A percentile compares a stretch with the other conserved stretches of the same genome.
These are phyloP conservation scores for Styela clava DNA, from an alignment of 23 tunicate species.

Conservation along the genomic window DNA sequence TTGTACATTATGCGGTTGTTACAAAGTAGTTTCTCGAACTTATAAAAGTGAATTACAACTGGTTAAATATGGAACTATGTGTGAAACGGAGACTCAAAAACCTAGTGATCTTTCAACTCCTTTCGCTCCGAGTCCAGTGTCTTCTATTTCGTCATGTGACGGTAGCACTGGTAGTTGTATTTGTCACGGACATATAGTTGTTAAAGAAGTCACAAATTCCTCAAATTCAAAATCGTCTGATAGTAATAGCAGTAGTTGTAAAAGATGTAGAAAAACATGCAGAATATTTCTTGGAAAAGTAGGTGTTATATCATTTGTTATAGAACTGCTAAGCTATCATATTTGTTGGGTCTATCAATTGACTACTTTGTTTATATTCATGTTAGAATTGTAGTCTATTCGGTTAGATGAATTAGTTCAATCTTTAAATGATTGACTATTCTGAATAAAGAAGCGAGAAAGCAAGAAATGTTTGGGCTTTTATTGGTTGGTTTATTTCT, in stretches of 20 bases:
- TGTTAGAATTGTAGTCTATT: no score
- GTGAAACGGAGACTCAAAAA: slow-evolving; percentile 9
- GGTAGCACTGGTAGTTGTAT: slow-evolving; percentile 7
- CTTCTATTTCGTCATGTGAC: slow-evolving; percentile 29
- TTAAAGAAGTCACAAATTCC: neutral
- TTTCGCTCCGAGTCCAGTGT: neutral
- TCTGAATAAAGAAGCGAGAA: no score
- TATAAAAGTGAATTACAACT: slow-evolving; percentile 72
- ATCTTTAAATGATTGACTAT: no score
- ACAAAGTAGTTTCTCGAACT: slow-evolving; percentile 62
- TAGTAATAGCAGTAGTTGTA: neutral
- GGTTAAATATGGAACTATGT: slow-evolving; percentile 53
- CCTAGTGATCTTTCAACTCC: neutral
- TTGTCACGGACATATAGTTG: slow-evolving; percentile 18
- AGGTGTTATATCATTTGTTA: no score
- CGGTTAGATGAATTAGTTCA: no score
- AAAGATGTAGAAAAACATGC: slow-evolving; percentile 19
- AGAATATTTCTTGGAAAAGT: slow-evolving; percentile 26
- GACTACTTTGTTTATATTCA: no score
- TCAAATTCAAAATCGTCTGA: neutral
- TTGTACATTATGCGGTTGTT: slow-evolving; percentile 64
- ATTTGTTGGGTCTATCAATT: no score
- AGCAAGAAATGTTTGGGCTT: no score
- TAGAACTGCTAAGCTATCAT: no score
- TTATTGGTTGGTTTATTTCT: no score